Percentiles rank a stretch among this genome's conserved stretches.
Evolutionary conservation across 1,140 invertebrate genomes (phyloP).

Genomic region (Belonocnema kinseyi): DNA sequence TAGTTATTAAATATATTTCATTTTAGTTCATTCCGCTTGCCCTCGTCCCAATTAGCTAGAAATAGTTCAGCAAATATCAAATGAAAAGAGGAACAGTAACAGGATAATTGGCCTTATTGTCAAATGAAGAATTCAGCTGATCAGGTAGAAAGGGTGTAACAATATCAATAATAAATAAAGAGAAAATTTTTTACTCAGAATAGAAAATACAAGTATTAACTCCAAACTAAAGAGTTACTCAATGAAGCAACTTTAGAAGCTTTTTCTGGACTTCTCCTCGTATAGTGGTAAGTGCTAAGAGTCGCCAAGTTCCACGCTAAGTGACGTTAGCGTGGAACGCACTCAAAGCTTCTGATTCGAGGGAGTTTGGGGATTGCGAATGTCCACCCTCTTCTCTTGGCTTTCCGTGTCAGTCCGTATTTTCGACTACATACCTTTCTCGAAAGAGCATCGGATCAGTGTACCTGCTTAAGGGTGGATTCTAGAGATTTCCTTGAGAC

Average conservation of each 20-base stretch:
- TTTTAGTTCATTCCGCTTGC: too few relatives aligned
- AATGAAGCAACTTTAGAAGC: background rate
- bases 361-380: constrained; percentile 27
- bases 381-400: constrained; percentile 29
- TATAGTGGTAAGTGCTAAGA: constrained; percentile 19
- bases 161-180: too few relatives aligned
- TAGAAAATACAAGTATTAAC: too few relatives aligned
- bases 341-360: constrained; percentile 29
- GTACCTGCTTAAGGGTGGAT: constrained; percentile 27
- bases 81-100: too few relatives aligned
- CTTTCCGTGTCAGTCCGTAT: constrained; percentile 26
- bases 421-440: constrained; percentile 25
- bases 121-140: too few relatives aligned
- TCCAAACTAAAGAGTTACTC: too few relatives aligned
- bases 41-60: too few relatives aligned
- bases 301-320: constrained; percentile 25
- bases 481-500: constrained; percentile 25
- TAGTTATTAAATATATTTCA: too few relatives aligned
- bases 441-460: constrained; percentile 30
- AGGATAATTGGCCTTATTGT: too few relatives aligned
- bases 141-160: too few relatives aligned
- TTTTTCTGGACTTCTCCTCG: background rate
- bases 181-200: too few relatives aligned
- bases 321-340: constrained; percentile 30
- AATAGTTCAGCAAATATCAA: too few relatives aligned